phyloP scores from a whole-genome alignment of 2,797 vertebrate genomes.

The Rhinella marina region DNA sequence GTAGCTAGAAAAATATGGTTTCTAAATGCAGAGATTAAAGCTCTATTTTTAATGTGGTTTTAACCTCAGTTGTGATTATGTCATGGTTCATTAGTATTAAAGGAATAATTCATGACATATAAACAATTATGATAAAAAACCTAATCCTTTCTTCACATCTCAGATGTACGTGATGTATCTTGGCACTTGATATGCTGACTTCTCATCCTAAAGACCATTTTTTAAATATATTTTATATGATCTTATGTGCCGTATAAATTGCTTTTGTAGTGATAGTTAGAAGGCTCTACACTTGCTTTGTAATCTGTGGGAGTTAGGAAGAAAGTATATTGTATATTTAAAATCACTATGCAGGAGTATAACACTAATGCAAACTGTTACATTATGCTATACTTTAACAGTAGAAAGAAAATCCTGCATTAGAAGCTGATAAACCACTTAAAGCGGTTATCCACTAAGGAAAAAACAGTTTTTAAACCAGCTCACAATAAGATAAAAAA shows the following conservation, averaged over 20 bases:
- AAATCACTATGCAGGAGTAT: neutral
- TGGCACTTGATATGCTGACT: neutral
- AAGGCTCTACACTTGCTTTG: neutral
- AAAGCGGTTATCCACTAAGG: too few species aligned
- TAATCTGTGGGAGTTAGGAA: neutral
- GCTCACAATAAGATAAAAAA: too few species aligned
- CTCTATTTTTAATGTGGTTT: neutral
- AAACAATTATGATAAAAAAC: neutral
- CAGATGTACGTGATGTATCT: neutral
- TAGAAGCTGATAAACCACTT: too few species aligned
- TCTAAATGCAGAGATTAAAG: neutral
- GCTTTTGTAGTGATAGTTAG: neutral
- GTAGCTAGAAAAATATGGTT: constrained; percentile 1
- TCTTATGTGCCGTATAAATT: neutral
- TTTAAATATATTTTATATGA: neutral
- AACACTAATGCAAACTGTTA: neutral
- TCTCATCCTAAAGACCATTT: too few species aligned
- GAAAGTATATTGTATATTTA: neutral
- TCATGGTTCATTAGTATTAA: neutral
- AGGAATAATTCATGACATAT: neutral
- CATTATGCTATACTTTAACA: neutral
- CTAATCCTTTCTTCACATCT: neutral
- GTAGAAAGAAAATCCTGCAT: too few species aligned
- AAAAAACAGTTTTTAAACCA: too few species aligned
- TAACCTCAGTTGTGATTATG: neutral